A percentile compares a stretch with the other conserved stretches of the same genome.
Conservation (phyloP, 2,888 invertebrate genomes). For the Zele albiditarsus region DNA sequence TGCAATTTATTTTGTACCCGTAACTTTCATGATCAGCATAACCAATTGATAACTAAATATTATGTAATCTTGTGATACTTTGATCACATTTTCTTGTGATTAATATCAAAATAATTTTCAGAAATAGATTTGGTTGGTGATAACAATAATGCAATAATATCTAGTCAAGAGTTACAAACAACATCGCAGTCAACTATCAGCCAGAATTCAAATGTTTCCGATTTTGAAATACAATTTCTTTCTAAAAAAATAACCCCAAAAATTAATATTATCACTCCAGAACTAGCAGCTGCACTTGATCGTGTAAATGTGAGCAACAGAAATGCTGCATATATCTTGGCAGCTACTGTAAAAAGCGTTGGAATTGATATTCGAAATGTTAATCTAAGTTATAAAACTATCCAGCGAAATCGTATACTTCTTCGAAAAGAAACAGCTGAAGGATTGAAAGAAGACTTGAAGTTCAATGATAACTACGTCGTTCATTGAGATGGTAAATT, state of each 20-base stretch:
- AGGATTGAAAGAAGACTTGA: constrained; percentile 19
- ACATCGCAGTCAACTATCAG: not conserved
- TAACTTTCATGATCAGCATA: too few species aligned
- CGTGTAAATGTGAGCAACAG: constrained; percentile 30
- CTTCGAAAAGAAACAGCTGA: constrained; percentile 26
- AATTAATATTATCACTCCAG: constrained; percentile 35
- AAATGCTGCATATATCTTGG: constrained; percentile 34
- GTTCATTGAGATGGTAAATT: constrained; percentile 41
- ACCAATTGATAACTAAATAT: too few species aligned
- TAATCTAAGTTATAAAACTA: constrained; percentile 35
- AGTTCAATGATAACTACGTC: constrained; percentile 31
- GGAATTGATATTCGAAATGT: constrained; percentile 17
- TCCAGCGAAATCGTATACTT: constrained; percentile 34
- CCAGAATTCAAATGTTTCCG: not conserved
- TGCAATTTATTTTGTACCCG: too few species aligned
- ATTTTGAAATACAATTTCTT: constrained; percentile 4
- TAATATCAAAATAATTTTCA: too few species aligned
- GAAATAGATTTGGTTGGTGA: too few species aligned
- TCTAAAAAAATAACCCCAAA: not conserved
- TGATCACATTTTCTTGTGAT: too few species aligned
- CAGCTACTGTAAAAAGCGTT: constrained; percentile 27
- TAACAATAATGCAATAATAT: too few species aligned
- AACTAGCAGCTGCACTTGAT: constrained; percentile 37
- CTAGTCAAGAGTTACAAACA: not conserved
- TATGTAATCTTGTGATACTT: too few species aligned